These are phyloP conservation scores for Rhimphoctona megacephalus DNA, from an alignment of 2,888 invertebrate genomes.

Conservation along the genomic window DNA sequence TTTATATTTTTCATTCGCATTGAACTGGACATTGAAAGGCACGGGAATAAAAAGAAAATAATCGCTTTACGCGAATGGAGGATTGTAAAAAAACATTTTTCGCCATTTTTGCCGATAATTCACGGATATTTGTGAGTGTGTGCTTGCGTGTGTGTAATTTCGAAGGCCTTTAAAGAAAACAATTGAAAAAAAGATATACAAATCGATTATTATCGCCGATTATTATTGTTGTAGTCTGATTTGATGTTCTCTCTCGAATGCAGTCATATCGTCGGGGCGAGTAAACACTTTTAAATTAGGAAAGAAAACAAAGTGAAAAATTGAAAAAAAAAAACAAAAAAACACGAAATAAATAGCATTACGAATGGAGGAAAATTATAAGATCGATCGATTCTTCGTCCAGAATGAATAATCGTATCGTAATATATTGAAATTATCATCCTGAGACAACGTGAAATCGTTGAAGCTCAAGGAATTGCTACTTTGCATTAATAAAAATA, in stretches of 20 bases:
- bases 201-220: conserved; percentile 60
- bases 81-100: conserved; percentile 15
- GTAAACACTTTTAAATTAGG: conserved; percentile 4
- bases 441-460: conserved; percentile 50
- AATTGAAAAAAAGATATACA: not conserved
- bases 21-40: not conserved
- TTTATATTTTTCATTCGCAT: conserved; percentile 36
- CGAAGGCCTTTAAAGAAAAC: conserved; percentile 54
- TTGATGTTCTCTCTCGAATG: conserved; percentile 48
- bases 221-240: conserved; percentile 40
- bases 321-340: not conserved
- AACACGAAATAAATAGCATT: conserved; percentile 49
- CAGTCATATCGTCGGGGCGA: conserved; percentile 55
- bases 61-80: conserved; percentile 28
- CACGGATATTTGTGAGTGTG: conserved; percentile 42
- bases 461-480: conserved; percentile 65
- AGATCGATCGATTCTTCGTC: conserved; percentile 1
- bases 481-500: conserved; percentile 29
- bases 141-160: conserved; percentile 42
- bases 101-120: conserved; percentile 6
- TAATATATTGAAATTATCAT: conserved; percentile 27
- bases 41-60: not conserved
- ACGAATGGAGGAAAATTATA: conserved; percentile 21
- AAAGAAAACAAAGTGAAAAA: not conserved
- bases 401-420: conserved; percentile 7